Percentiles rank a stretch among this genome's conserved stretches.
Conservation (phyloP, 2,888 invertebrate genomes). For the Lasioglossum pauxillum region DNA sequence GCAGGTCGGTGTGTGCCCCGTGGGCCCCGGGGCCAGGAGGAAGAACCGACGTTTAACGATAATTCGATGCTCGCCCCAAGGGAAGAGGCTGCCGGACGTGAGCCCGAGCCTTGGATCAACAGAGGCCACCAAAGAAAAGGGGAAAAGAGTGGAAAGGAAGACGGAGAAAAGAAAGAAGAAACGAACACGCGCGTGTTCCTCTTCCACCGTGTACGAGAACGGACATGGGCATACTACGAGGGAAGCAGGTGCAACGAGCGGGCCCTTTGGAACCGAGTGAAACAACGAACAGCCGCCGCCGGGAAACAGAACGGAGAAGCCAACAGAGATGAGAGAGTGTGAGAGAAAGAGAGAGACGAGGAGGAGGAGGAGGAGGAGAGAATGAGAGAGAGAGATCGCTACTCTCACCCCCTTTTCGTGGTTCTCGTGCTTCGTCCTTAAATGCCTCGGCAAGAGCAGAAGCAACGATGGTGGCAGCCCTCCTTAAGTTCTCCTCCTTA, state of each 20-base stretch:
- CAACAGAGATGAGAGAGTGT: neutral
- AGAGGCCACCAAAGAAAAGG: constrained; percentile 31
- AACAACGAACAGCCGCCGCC: constrained; percentile 30
- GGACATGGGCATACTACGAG: constrained; percentile 39
- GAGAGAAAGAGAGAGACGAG: neutral
- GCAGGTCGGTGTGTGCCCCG: neutral
- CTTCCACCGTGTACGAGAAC: neutral
- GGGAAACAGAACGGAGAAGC: neutral
- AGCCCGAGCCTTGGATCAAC: constrained; percentile 50
- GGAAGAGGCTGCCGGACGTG: constrained; percentile 43
- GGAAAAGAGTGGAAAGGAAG: constrained; percentile 48
- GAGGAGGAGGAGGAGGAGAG: constrained; percentile 6
- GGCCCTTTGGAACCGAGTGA: constrained; percentile 45
- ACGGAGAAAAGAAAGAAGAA: constrained; percentile 46
- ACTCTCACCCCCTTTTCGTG: constrained; percentile 57
- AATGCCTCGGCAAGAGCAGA: constrained; percentile 60
- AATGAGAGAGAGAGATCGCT: constrained; percentile 24
- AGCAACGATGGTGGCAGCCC: constrained; percentile 64
- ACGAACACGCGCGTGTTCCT: constrained; percentile 42
- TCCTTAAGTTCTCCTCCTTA: constrained; percentile 68
- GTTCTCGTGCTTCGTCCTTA: constrained; percentile 65
- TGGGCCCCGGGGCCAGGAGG: constrained; percentile 6
- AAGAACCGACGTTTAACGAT: constrained; percentile 59
- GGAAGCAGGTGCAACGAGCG: constrained; percentile 55
- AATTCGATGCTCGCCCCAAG: constrained; percentile 56